Evolutionary conservation across 1,140 invertebrate species (phyloP), one percentile per base, ranked within the genome.

Genomic region (Polypedilum vanderplanki): DNA sequence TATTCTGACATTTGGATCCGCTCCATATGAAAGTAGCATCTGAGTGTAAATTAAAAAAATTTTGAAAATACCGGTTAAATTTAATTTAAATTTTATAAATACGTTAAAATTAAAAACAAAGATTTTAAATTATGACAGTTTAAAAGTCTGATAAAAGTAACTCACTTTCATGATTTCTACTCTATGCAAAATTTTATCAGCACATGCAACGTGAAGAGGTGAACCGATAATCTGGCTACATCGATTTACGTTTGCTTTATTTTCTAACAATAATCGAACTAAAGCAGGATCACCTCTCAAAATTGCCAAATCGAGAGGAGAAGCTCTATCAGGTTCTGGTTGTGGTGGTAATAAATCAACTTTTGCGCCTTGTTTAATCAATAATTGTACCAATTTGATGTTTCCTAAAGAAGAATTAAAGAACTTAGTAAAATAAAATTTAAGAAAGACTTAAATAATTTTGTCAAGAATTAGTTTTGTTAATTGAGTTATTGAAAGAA

Each of bases 131-230:
- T n/a, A n/a, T n/a, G n/a, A n/a, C n/a, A n/a, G n/a, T n/a, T n/a
- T n/a, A n/a, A n/a, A n/a, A n/a, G n/a, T n/a, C n/a, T n/a, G n/a
- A n/a, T n/a, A n/a, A n/a, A n/a, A n/a, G n/a, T 8, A 1, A 17
- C 9, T 40, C 79, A 85, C 85, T 77, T 84, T 82, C 74, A 90
- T 81, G 22, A 90, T 90, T 81, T 90, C 87, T 77, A 88, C 83
- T 76, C 89, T 86, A 77, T 93, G 91, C 1, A 87, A 85, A 74
- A 95, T 90, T 76, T 90, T 91, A 79, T 95, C 93, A 0, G 92
- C 91, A 80, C 92, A 93, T 0, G 92, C 93, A 7, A 96, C 91
- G 82, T 96, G 93, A 7, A 96, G 85, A 0, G 94, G 90, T 0
- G 92, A 91, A 7, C 93, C 93, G 77, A 94, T 92, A 75, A 94